Conservation (phyloP, 2,797 vertebrate species). For the Sebastes miniatus region DNA sequence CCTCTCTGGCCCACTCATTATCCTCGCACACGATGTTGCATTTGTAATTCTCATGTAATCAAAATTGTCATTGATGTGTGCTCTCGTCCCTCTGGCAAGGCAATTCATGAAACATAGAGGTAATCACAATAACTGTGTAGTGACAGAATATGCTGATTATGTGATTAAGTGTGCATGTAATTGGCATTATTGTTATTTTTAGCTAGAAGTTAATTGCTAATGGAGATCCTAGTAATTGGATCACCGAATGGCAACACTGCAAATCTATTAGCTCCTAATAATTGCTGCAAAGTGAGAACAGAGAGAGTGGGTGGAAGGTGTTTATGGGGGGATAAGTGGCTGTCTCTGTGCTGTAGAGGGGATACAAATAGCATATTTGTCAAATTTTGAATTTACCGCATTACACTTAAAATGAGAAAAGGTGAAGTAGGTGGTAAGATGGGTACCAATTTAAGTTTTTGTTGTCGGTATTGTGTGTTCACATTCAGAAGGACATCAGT, state of each 20-base stretch:
- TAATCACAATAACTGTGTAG: slow-evolving; percentile 88
- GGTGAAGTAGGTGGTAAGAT: slow-evolving; percentile 19
- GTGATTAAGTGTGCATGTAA: slow-evolving; percentile 89
- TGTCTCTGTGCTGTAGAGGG: slow-evolving; percentile 68
- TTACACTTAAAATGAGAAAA: slow-evolving; percentile 43
- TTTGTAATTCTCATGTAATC: slow-evolving; percentile 82
- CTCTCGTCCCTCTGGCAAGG: slow-evolving; percentile 84
- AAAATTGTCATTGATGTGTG: slow-evolving; percentile 82
- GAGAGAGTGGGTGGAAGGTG: slow-evolving; percentile 85
- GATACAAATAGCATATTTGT: slow-evolving; percentile 65
- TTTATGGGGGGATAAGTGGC: slow-evolving; percentile 82
- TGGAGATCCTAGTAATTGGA: slow-evolving; percentile 88
- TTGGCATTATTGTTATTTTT: slow-evolving; percentile 91
- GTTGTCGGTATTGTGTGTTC: background rate
- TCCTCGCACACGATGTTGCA: slow-evolving; percentile 72
- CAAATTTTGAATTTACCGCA: slow-evolving; percentile 58
- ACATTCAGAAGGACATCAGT: background rate
- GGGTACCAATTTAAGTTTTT: background rate
- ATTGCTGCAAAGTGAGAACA: slow-evolving; percentile 87
- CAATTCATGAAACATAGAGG: slow-evolving; percentile 85
- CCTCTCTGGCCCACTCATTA: slow-evolving; percentile 79
- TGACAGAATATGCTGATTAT: slow-evolving; percentile 89
- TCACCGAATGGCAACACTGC: slow-evolving; percentile 87
- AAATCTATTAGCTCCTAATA: slow-evolving; percentile 89
- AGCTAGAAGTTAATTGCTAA: slow-evolving; percentile 90